Conservation (phyloP, 2,888 invertebrate genomes). For the Lepidochitona cinerea region DNA sequence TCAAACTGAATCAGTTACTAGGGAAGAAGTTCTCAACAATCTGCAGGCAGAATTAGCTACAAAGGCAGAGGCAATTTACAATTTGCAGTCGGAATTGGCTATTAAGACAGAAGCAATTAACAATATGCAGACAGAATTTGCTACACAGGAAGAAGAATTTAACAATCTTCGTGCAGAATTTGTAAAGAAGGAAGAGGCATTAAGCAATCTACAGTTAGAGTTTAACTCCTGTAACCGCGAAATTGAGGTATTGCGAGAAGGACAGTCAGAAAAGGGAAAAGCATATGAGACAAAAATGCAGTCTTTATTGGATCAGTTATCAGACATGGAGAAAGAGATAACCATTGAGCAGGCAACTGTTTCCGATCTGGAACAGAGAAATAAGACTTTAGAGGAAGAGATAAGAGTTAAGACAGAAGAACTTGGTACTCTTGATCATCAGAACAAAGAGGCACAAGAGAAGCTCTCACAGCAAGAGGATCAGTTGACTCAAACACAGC, state of each 20-base stretch:
- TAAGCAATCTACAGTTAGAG: conserved; percentile 19
- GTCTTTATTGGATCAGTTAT: conserved; percentile 48
- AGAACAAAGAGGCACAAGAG: conserved; percentile 21
- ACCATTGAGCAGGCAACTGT: conserved; percentile 23
- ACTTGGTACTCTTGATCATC: conserved; percentile 18
- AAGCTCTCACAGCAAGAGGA: conserved; percentile 12
- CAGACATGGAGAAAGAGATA: conserved; percentile 51
- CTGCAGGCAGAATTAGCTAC: no score
- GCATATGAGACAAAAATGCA: conserved; percentile 53
- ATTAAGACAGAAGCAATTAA: no score
- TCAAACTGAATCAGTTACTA: no score
- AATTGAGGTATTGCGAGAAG: conserved; percentile 72
- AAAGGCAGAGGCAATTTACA: no score
- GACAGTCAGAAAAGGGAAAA: conserved; percentile 70
- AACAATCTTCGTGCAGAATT: neutral
- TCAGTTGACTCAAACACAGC: neutral
- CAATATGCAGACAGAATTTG: neutral
- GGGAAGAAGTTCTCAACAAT: no score
- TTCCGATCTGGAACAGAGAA: neutral
- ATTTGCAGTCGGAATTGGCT: no score
- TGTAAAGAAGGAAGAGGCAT: neutral
- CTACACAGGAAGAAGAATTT: neutral
- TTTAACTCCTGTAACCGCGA: conserved; percentile 72
- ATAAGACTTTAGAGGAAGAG: conserved; percentile 18
- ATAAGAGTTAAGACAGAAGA: conserved; percentile 24